Evolutionary conservation across 1,140 invertebrate genomes (phyloP).

Genomic region (Diabrotica undecimpunctata): DNA sequence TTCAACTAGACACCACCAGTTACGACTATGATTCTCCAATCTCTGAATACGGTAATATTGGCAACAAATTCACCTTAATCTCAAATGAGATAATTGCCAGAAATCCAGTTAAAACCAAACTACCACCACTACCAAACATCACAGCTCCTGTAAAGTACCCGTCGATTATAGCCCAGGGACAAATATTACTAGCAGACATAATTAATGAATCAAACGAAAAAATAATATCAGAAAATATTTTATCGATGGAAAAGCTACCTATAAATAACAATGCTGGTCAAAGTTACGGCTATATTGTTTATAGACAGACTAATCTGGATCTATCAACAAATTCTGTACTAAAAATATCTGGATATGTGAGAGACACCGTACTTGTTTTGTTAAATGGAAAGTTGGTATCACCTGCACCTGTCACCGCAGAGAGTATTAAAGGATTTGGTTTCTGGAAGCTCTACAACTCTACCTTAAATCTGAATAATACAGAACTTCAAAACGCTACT

Average conservation of each 20-base stretch:
- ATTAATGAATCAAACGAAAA: constrained; percentile 15
- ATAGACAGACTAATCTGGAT: constrained; percentile 43
- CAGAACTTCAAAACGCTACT: constrained; percentile 33
- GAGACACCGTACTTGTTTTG: constrained; percentile 54
- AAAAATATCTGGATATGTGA: constrained; percentile 49
- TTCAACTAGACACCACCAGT: constrained; percentile 43
- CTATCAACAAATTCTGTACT: constrained; percentile 39
- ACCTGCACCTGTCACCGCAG: constrained; percentile 39
- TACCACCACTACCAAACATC: not conserved
- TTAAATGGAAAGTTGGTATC: constrained; percentile 47
- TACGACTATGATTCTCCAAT: constrained; percentile 5
- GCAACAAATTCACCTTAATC: not conserved
- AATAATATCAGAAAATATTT: constrained; percentile 19
- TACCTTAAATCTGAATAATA: constrained; percentile 22
- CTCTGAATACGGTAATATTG: not conserved
- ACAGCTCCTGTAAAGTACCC: not conserved
- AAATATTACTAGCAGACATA: constrained; percentile 13
- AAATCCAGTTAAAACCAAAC: not conserved
- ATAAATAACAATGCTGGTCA: constrained; percentile 56
- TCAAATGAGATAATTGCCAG: not conserved
- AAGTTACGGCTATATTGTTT: constrained; percentile 58
- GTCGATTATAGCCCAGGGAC: not conserved
- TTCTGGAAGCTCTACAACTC: constrained; percentile 48
- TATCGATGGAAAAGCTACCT: constrained; percentile 55
- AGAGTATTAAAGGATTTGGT: constrained; percentile 48